These are phyloP conservation scores for Brachystomella parvula DNA, from an alignment of 1,140 invertebrate species.

Conservation along the genomic window DNA sequence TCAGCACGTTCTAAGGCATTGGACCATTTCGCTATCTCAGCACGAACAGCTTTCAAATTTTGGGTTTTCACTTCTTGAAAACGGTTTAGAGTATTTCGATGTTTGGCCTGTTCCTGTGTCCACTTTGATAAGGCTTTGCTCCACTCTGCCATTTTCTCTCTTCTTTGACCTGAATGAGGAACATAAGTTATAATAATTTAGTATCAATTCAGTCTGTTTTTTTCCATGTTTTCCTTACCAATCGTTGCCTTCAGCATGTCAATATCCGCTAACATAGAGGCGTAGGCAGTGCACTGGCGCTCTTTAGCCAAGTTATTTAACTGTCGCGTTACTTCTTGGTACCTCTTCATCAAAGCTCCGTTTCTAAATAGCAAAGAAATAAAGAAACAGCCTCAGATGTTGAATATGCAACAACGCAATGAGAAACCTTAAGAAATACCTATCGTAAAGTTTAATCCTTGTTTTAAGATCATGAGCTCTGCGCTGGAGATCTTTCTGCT, in stretches of 20 bases:
- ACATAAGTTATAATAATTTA: too few species aligned
- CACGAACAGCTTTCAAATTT: slow-evolving; percentile 12
- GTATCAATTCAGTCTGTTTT: too few species aligned
- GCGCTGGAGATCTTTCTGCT: neutral
- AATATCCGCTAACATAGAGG: slow-evolving; percentile 16
- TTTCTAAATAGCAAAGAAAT: slow-evolving; percentile 32
- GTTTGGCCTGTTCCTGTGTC: slow-evolving; percentile 5
- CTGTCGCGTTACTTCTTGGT: slow-evolving; percentile 13
- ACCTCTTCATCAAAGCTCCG: slow-evolving; percentile 8
- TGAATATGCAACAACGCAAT: too few species aligned
- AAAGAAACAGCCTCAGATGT: too few species aligned
- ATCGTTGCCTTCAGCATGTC: slow-evolving; percentile 5
- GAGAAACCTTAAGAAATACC: too few species aligned
- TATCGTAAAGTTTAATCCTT: slow-evolving; percentile 8
- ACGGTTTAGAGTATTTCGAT: slow-evolving; percentile 14
- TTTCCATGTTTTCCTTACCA: neutral
- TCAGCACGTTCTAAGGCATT: slow-evolving; percentile 41
- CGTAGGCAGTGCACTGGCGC: slow-evolving; percentile 17
- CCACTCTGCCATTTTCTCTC: neutral
- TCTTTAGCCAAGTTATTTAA: slow-evolving; percentile 17
- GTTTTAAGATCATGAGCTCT: neutral
- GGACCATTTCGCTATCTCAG: slow-evolving; percentile 18
- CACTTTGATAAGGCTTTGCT: slow-evolving; percentile 4
- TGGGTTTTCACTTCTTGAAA: slow-evolving; percentile 18
- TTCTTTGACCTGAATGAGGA: slow-evolving; percentile 2